Base-by-base conservation (phyloP, 2,113 vertebrate species). In the Euleptes europaea region DNA sequence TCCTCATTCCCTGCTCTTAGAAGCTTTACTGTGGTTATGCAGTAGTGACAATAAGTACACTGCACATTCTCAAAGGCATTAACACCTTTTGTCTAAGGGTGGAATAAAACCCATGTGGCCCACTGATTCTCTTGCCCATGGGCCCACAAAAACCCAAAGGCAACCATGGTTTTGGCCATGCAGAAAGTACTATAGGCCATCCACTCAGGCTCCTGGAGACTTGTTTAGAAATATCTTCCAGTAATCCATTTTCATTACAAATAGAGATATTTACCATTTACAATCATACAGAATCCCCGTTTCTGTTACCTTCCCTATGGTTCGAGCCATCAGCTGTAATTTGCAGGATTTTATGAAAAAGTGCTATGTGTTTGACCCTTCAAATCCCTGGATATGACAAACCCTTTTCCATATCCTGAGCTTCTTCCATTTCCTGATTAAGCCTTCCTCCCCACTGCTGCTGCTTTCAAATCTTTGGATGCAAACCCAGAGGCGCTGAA, bases 351-450 rank as follows among this genome's bases (percentile, higher is more conserved):
- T 92, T 80, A 85, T 79, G 84, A 89, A 92, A 90, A 40, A 60
- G 87, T 86, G 79, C 31, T 60, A 85, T 51, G 80, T 89, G 91
- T 92, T 31, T 84, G 15, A 85, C 90, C 84, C 83, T 70, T 47
- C 90, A 94, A 93, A 93, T 92, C 91, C 82, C 79, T 81, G 82
- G 54, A 69, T 88, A 84, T 85, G 88, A 73, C 89, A 86, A 88
- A n/a, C 78, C 76, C 65, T 82, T 85, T 87, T 85, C 88, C 75
- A 71, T 38, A 83, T 66, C 66, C 89, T 0, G 0, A 79, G 88
- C 19, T 79, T 86, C 76, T 3, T 85, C 83, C 60, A 79, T 74
- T 21, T 44, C 69, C 86, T 84, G 91, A 90, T 90, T 91, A 92
- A 92, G 85, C 84, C 87, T 89, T 85, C 87, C 69, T 82, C 42